Evolutionary conservation across 2,888 invertebrate species (phyloP), one percentile per base, ranked within the genome.

Genomic region (Stenodera caucasica): DNA sequence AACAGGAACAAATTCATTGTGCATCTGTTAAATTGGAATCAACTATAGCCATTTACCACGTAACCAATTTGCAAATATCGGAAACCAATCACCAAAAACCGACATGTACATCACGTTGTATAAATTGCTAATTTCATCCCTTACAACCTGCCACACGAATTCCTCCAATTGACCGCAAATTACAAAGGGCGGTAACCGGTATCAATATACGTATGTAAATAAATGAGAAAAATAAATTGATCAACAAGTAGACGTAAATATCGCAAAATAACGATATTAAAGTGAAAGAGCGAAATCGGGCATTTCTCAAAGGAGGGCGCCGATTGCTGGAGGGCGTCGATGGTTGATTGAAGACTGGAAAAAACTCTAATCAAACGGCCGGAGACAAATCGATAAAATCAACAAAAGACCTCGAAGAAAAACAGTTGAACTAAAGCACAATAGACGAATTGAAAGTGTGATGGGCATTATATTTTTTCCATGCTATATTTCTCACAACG

Each of bases 71-170:
- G 14, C 53, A 53, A 53, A 53, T 32, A 53, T 53, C 18, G 53
- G 53, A 53, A 53, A 53, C 18, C 53, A 53, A 53, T 53, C 33
- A 12, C 18, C 53, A 33, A 53, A 52, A 53, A 53, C 52, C 52
- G 52, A 52, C 52, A 30, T n/a, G 52, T 52, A 52, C 52, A 52
- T 52, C 52, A 52, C 32, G 32, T 32, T 32, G n/a, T 15, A 52
- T 52, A 52, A 52, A n/a, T 52, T 52, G 52, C 52, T 52, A 52
- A 52, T 52, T 52, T 52, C 52, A 52, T 15, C 53, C 29, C 33
- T 33, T 33, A 52, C n/a, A 12, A 33, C n/a, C 53, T n/a, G 18
- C 18, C 18, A 15, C 4, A 32, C 53, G 21, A 30, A 23, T 53
- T 53, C 15, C 11, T 18, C 21, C 7, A 26, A 32, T 32, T 52